Evolutionary conservation across 2,888 invertebrate genomes (phyloP), one percentile per base, ranked within the genome.

Genomic region (Pristionchus entomophagus): DNA sequence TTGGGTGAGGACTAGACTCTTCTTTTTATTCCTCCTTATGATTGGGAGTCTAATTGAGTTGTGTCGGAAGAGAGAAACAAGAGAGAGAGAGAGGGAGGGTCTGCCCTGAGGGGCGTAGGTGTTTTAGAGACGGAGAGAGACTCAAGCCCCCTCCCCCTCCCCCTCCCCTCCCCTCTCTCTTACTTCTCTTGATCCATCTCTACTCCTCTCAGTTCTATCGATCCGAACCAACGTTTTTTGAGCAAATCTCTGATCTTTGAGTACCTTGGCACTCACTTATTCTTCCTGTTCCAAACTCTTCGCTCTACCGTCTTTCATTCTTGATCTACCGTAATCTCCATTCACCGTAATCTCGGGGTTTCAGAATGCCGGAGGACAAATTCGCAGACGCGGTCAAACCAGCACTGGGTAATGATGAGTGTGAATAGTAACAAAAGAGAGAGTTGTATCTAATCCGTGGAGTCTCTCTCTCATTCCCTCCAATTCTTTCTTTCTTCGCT

Each of bases 371-470:
- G 14, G 90, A 91, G 86, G 91, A 91, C 86, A 88, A 88, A 53
- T 91, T 91, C 69, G 91, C 89, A 41, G 91, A 91, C 69, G 91
- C 91, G n/a, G 91, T 91, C 65, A 88, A 90, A 86, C 91, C 91
- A 10, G 91, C 91, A 45, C 85, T 91, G 87, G 91, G 91, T 91
- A 89, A 86, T 85, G 17, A 49, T 22, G 84, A 35, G 65, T 65
- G 59, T 82, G 38, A 38, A 59, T 10, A 19, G 41, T 53, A 59
- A 59, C 41, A 26, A 53, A 51, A 53, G 32, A 32, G 19, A 56
- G 19, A n/a, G 17, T 17, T 22, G 6, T 80, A 53, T 14, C 22
- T 19, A 12, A 26, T 26, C 83, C 35, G 19, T 45, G 10, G 26
- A 6, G 10, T 62, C 62, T 26, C 62, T 62, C 65, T 26, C 62